These are phyloP conservation scores for Agonum fuliginosum DNA, from an alignment of 2,888 invertebrate genomes.

Conservation along the genomic window DNA sequence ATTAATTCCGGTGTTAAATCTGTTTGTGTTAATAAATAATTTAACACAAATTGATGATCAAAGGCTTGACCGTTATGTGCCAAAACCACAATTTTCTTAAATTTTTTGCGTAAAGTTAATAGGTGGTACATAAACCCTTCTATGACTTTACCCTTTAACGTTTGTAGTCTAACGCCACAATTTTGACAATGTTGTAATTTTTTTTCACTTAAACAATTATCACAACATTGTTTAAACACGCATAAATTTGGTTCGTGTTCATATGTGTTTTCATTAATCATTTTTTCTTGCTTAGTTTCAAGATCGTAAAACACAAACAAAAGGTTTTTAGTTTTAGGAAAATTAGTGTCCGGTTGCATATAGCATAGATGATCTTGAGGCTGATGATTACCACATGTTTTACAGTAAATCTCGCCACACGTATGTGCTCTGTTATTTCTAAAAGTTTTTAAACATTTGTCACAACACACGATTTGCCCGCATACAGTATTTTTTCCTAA, in stretches of 20 bases:
- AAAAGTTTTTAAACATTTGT: neutral
- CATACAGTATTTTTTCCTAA: neutral
- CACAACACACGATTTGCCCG: neutral
- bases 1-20: conserved; percentile 56
- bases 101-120: neutral
- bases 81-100: conserved; percentile 46
- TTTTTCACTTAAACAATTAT: neutral
- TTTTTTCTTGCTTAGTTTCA: conserved; percentile 56
- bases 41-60: conserved; percentile 59
- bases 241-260: conserved; percentile 61
- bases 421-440: neutral
- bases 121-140: conserved; percentile 45
- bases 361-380: conserved; percentile 7
- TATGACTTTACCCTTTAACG: neutral
- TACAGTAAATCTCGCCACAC: conserved; percentile 23
- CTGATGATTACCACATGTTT: too few species aligned
- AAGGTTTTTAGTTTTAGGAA: conserved; percentile 35
- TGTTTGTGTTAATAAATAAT: conserved; percentile 47
- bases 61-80: conserved; percentile 60
- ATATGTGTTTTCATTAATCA: neutral
- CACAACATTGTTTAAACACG: conserved; percentile 48
- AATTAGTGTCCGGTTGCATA: neutral
- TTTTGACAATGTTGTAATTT: neutral
- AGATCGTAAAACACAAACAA: conserved; percentile 62
- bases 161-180: neutral